phyloP scores from a whole-genome alignment of 2,113 vertebrate genomes.

The Cyprinodon tularosa region DNA sequence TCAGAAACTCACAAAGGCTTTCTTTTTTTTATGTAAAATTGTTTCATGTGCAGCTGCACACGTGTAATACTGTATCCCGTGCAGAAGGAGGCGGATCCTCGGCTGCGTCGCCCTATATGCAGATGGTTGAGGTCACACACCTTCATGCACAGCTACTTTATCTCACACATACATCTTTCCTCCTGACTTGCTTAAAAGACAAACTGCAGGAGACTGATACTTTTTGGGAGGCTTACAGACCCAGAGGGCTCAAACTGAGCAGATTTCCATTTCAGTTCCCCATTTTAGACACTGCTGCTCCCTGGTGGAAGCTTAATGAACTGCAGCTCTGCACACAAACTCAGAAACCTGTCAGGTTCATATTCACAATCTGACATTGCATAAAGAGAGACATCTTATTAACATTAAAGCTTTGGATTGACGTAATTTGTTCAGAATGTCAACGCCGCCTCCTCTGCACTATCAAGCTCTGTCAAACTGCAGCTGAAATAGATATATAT shows the following conservation, averaged over 20 bases:
- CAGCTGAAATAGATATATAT: slow-evolving; percentile 8
- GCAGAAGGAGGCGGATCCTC: slow-evolving; percentile 21
- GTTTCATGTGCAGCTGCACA: slow-evolving; percentile 16
- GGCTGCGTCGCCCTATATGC: slow-evolving; percentile 37
- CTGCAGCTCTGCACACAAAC: slow-evolving; percentile 11
- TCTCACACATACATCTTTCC: slow-evolving; percentile 18
- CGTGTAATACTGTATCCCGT: slow-evolving; percentile 55
- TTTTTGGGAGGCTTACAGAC: slow-evolving; percentile 56
- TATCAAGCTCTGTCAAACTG: slow-evolving; percentile 32
- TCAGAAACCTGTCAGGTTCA: background rate
- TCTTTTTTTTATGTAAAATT: slow-evolving; percentile 13
- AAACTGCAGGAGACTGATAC: slow-evolving; percentile 57
- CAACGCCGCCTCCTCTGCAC: slow-evolving; percentile 16
- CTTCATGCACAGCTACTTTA: slow-evolving; percentile 22
- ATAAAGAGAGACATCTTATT: slow-evolving; percentile 18
- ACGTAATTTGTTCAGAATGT: slow-evolving; percentile 29
- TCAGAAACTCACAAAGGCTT: slow-evolving; percentile 1
- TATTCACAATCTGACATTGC: slow-evolving; percentile 2
- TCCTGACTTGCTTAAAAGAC: slow-evolving; percentile 56
- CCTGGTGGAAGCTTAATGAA: slow-evolving; percentile 54
- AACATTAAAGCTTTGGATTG: slow-evolving; percentile 14
- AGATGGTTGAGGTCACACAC: slow-evolving; percentile 20
- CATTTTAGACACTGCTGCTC: slow-evolving; percentile 42
- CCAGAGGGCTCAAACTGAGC: slow-evolving; percentile 46
- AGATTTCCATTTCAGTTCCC: slow-evolving; percentile 32